Conservation (phyloP, 2,113 vertebrate species). For the Toxotes chatareus region DNA sequence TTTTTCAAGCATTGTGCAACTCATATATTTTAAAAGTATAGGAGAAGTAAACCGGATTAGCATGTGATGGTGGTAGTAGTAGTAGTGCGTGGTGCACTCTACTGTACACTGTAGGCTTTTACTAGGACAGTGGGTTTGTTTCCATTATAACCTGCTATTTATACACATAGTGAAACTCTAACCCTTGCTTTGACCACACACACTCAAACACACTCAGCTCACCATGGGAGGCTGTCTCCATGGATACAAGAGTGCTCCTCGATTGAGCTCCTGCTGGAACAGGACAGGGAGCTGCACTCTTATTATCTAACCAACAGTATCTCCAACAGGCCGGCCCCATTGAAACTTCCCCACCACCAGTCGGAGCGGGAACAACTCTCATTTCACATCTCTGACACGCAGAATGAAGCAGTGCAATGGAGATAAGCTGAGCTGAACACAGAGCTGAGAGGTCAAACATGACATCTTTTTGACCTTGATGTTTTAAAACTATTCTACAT, state of each 20-base stretch:
- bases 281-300: conserved; percentile 7
- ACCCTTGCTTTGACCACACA: conserved; percentile 49
- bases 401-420: not conserved
- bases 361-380: conserved; percentile 17
- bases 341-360: conserved; percentile 33
- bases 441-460: conserved; percentile 22
- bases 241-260: conserved; percentile 65
- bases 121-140: conserved; percentile 42
- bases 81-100: conserved; percentile 6
- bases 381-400: conserved; percentile 16
- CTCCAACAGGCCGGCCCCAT: conserved; percentile 18
- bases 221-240: conserved; percentile 65
- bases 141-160: conserved; percentile 71
- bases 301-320: conserved; percentile 44
- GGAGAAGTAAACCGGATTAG: not conserved
- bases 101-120: conserved; percentile 28
- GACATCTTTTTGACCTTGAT: conserved; percentile 59
- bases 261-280: conserved; percentile 39
- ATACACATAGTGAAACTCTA: conserved; percentile 62
- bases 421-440: conserved; percentile 29
- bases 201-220: conserved; percentile 41
- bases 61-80: conserved; percentile 9
- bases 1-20: not conserved
- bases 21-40: not conserved
- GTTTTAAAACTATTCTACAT: conserved; percentile 9